phyloP scores from a whole-genome alignment of 2,888 invertebrate species.

The Spodoptera exigua region DNA sequence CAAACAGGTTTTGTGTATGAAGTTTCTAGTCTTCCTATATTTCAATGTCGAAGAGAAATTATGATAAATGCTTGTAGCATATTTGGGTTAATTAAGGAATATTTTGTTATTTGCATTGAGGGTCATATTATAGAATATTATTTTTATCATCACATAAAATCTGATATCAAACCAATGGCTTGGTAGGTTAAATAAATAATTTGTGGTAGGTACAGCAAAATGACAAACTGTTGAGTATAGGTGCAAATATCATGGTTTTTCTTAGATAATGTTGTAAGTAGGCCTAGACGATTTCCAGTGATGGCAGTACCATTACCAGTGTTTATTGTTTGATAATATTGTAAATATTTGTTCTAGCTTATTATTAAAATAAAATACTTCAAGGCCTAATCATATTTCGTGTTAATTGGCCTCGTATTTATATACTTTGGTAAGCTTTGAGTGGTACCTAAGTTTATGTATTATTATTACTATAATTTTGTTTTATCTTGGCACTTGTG shows the following conservation, averaged over 20 bases:
- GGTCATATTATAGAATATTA: conserved; percentile 15
- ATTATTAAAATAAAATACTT: conserved; percentile 47
- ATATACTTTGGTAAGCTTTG: conserved; percentile 64
- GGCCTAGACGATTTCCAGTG: conserved; percentile 56
- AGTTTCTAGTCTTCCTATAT: conserved; percentile 61
- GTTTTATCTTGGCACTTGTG: conserved; percentile 59
- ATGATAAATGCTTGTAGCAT: conserved; percentile 46
- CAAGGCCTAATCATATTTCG: conserved; percentile 62
- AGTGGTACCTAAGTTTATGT: conserved; percentile 68
- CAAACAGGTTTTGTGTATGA: conserved; percentile 52
- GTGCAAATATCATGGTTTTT: conserved; percentile 52
- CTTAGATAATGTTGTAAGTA: conserved; percentile 52
- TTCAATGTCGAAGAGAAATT: conserved; percentile 58
- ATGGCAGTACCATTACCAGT: conserved; percentile 51
- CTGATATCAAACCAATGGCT: conserved; percentile 13
- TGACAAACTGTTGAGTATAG: conserved; percentile 16
- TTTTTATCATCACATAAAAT: conserved; percentile 15
- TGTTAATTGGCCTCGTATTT: conserved; percentile 59
- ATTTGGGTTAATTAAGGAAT: conserved; percentile 26
- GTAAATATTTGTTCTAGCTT: conserved; percentile 55
- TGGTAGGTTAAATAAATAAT: conserved; percentile 18
- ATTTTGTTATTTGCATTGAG: conserved; percentile 14
- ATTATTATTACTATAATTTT: conserved; percentile 49
- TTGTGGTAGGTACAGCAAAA: conserved; percentile 6
- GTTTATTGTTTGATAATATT: conserved; percentile 50